A percentile compares a stretch with the other conserved stretches of the same genome.
Conservation (phyloP, 2,113 vertebrate genomes). For the Cyanoliseus patagonus region DNA sequence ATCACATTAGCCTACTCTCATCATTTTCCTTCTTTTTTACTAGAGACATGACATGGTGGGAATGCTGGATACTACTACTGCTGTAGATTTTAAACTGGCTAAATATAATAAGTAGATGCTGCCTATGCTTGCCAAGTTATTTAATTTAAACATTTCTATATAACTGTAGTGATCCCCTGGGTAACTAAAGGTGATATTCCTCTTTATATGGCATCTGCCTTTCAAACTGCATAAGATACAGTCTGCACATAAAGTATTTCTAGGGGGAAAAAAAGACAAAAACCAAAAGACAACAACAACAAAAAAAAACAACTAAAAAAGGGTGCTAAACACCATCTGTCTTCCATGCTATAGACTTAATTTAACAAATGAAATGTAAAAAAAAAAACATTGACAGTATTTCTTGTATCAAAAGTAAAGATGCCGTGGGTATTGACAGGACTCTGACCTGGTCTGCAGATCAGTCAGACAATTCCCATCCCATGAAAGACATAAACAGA, state of each 20-base stretch:
- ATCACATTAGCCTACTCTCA: background rate
- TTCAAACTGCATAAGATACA: background rate
- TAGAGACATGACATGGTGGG: background rate
- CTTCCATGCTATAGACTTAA: background rate
- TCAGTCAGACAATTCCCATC: background rate
- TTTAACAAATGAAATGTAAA: background rate
- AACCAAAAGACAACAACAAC: no score
- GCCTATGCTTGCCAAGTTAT: background rate
- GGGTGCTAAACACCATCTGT: background rate
- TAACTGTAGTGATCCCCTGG: background rate
- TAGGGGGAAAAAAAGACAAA: background rate
- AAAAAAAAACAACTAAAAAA: background rate
- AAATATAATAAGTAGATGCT: background rate
- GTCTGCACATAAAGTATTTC: background rate
- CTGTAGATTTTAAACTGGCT: background rate
- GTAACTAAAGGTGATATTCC: background rate
- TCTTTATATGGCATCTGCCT: background rate
- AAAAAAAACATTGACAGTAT: background rate
- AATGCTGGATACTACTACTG: background rate
- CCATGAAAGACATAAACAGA: rapidly evolving
- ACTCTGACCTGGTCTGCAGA: background rate
- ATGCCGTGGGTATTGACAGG: background rate
- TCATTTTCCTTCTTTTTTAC: background rate
- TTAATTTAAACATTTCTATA: background rate
- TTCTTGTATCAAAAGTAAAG: background rate